Evolutionary conservation across 1,140 invertebrate species (phyloP), one percentile per base, ranked within the genome.

Genomic region (Stenopsyche tienmushanensis): DNA sequence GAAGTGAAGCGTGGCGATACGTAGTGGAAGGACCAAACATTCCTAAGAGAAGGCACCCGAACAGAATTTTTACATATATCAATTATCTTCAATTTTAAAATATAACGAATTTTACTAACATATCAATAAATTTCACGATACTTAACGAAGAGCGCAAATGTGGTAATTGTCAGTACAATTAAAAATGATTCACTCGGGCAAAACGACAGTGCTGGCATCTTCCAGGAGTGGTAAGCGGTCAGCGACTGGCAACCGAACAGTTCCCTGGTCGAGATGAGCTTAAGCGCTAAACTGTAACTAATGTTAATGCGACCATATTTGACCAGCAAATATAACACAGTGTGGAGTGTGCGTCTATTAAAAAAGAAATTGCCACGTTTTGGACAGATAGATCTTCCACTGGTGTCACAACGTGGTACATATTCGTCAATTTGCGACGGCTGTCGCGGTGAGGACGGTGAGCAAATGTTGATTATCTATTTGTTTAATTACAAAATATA

Each of bases 11-110:
- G 17, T 47, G 5, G 44, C 44, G 17, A 47, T 47, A 47, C 44
- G 17, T 60, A 60, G 39, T 45, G 42, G 39, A 17, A 57, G 24
- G 63, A 65, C 53, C 42, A 57, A 63, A 60, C 25, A 15, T 68
- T 64, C 41, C 62, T 59, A 67, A 52, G 47, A 69, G 64, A 69
- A 69, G 67, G 67, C 67, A 69, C 67, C 67, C 58, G 54, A 65
- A 65, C 52, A 41, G 63, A 65, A 65, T 49, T 65, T 53, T 55
- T 69, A 44, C 49, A 34, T 29, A 52, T 24, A 39, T 63, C 45
- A 63, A 41, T 63, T 18, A 53, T 63, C n/a, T 10, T 63, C 29
- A 49, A 25, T 57, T 42, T 26, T 26, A 60, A 60, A 60, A 45
- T 53, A 53, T 53, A 53, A 63, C 49, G 39, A 53, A 39, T 52